These are phyloP conservation scores for Cinclus mexicanus DNA, from an alignment of 2,113 vertebrate genomes.

Conservation along the genomic window DNA sequence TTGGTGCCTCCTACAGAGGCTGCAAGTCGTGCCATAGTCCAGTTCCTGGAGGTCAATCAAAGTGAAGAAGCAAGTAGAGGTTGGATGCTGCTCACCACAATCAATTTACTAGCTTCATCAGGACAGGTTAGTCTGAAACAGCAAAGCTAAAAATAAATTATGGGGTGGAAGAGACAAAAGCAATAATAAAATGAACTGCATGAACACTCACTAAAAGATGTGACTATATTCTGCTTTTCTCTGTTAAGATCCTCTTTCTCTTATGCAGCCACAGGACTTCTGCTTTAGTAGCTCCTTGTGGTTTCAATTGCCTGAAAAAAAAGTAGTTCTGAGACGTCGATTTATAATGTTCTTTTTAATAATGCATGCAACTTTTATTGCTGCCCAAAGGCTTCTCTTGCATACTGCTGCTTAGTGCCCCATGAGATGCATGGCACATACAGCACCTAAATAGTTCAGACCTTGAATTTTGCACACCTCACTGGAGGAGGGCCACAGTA, in stretches of 20 bases:
- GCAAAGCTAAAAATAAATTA: not conserved
- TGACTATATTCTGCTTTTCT: not conserved
- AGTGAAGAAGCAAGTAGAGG: constrained; percentile 97
- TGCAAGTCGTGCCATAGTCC: constrained; percentile 96
- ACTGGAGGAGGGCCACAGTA: not conserved
- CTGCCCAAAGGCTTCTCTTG: not conserved
- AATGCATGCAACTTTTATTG: not conserved
- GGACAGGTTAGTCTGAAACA: constrained; percentile 87
- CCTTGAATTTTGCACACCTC: not conserved
- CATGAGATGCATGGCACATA: not conserved
- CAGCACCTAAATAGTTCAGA: not conserved
- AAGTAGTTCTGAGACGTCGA: not conserved
- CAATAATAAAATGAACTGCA: not conserved
- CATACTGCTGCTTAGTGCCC: not conserved
- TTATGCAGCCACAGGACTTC: not conserved
- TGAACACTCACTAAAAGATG: not conserved
- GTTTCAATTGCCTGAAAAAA: not conserved
- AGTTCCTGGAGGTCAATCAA: constrained; percentile 98
- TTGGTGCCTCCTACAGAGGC: constrained; percentile 80
- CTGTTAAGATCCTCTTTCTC: not conserved
- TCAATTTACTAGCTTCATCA: constrained; percentile 96
- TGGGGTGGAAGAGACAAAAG: not conserved
- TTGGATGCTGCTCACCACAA: constrained; percentile 98
- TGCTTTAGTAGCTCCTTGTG: not conserved
- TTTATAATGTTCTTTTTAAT: not conserved